phyloP scores from a whole-genome alignment of 2,113 vertebrate species.

The Excalfactoria chinensis region DNA sequence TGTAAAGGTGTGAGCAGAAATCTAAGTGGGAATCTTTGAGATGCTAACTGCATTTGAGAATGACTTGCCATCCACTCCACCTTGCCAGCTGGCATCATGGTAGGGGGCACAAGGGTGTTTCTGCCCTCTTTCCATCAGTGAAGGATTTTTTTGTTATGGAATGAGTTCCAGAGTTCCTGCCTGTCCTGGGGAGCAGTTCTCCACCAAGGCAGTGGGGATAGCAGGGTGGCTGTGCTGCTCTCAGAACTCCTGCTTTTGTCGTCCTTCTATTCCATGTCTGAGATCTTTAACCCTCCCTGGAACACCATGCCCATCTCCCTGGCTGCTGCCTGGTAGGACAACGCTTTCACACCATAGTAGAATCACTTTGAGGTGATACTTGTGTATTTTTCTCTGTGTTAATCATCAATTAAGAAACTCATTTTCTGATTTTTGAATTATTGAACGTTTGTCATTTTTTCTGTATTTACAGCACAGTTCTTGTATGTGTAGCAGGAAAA shows the following conservation, averaged over 20 bases:
- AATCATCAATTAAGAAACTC: background rate
- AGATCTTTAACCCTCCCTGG: background rate
- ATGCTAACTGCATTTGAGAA: background rate
- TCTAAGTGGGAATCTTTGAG: background rate
- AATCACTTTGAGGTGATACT: background rate
- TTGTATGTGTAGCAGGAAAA: background rate
- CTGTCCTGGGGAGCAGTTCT: background rate
- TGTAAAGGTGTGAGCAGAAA: background rate
- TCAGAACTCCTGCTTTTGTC: background rate
- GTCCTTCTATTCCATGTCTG: background rate
- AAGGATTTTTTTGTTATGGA: background rate
- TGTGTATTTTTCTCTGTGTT: background rate
- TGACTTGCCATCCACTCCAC: fast-evolving
- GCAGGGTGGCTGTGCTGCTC: background rate
- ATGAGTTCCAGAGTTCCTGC: fast-evolving
- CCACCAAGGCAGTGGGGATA: background rate
- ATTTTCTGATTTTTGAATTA: background rate
- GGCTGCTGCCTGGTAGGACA: background rate
- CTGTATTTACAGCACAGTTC: background rate
- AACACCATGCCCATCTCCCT: background rate
- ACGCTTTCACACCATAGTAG: background rate
- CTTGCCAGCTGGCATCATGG: background rate
- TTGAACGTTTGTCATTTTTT: background rate
- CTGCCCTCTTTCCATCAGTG: background rate
- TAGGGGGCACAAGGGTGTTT: background rate